These are phyloP conservation scores for Poliocrania exsul DNA, from an alignment of 2,797 vertebrate species.

Conservation along the genomic window DNA sequence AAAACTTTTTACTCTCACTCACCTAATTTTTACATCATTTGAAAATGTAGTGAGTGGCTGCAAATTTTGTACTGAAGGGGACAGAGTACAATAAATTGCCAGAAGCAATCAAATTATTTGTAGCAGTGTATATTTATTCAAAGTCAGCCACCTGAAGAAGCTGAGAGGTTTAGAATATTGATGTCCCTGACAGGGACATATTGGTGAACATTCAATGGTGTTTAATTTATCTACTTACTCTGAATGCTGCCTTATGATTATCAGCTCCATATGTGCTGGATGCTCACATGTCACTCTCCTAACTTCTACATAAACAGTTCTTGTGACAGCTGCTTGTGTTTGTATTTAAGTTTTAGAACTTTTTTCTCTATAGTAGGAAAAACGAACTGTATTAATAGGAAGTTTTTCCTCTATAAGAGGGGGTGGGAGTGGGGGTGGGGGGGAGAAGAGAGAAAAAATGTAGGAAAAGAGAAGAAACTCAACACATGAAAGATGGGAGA, in stretches of 20 bases:
- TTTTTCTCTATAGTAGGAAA: not conserved
- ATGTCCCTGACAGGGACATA: not conserved
- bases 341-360: not conserved
- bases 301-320: not conserved
- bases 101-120: constrained; percentile 16
- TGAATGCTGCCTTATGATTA: not conserved
- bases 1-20: not conserved
- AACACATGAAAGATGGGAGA: not conserved
- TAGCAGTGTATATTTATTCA: not conserved
- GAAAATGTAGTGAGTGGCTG: not conserved
- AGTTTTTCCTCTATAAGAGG: not conserved
- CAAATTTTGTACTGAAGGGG: not conserved
- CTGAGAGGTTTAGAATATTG: not conserved
- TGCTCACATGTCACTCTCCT: not conserved
- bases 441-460: not conserved
- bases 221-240: not conserved
- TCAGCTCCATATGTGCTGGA: not conserved
- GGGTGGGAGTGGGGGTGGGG: accelerated
- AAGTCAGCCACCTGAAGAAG: not conserved
- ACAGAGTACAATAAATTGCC: not conserved
- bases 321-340: not conserved
- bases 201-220: not conserved
- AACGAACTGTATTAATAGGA: not conserved
- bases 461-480: not conserved
- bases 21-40: not conserved